Base-by-base conservation (phyloP, 2,797 vertebrate genomes). In the Chelonia mydas region DNA sequence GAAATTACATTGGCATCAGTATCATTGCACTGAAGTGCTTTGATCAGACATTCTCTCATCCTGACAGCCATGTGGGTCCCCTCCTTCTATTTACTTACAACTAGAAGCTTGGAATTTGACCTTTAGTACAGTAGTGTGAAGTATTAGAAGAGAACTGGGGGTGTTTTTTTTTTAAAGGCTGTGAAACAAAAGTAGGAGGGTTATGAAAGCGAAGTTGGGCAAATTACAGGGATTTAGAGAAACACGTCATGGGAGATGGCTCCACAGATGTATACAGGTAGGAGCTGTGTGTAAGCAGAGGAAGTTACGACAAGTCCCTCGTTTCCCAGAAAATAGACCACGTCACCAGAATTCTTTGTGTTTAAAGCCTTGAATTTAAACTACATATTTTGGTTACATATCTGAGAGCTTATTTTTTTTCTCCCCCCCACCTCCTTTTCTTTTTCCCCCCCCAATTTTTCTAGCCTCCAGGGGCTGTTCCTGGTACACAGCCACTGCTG, bases 401-500 rank as follows among this genome's bases (percentile, higher is more conserved):
- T 68, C 33, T 78, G 37, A 83, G 28, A 54, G 80, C 33, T 81
- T 91, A 49, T 92, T 53, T 31, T 8, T 15, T 28, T 31, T 79
- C 61, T 41, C 81, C 53, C 1, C 37, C 41, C 41, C 5, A 41
- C 41, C 41, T 5, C 41, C 41, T 41, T 41, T 41, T 41, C 41
- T 41, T n/a, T n/a, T n/a, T n/a, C n/a, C n/a, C n/a, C 33, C 93
- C 90, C 8, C 57, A 25, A 27, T 89, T 92, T 92, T 80, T 53
- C 10, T 96, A 99, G 99, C 99, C 99, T 95, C 99, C 99, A 6
- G 99, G 99, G 8, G 99, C 99, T 80, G 99, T 99, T 97, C 99
- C 99, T 15, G 99, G 99, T 95, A 99, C 99, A 92, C 99, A 99
- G 98, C 99, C 99, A 74, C 99, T 99, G 99, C 98, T 99, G 98